Conservation (phyloP, 1,140 invertebrate species). For the Aphelinus atriplicis region DNA sequence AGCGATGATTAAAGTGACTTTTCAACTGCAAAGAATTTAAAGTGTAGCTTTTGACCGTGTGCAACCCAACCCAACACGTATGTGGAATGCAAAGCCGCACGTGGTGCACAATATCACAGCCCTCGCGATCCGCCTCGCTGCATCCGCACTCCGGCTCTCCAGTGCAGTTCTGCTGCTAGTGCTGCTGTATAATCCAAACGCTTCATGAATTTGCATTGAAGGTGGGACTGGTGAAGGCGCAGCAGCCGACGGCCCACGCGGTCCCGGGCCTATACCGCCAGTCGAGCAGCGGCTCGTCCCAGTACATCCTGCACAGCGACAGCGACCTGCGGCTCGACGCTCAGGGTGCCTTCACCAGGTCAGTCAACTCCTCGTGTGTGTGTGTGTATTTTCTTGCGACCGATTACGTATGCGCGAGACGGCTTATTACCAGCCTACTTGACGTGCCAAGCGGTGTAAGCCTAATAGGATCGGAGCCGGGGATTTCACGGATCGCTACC, state of each 20-base stretch:
- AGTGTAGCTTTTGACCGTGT: neutral
- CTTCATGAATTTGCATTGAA: conserved; percentile 38
- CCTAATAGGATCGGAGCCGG: no score
- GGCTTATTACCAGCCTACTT: no score
- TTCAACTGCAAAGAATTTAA: no score
- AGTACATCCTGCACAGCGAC: conserved; percentile 61
- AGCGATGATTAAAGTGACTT: no score
- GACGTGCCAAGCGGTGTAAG: no score
- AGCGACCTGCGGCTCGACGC: conserved; percentile 61
- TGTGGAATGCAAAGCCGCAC: neutral
- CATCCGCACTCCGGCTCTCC: neutral
- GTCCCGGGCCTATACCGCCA: conserved; percentile 60
- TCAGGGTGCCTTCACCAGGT: conserved; percentile 63
- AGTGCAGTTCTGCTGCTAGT: neutral
- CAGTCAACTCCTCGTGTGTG: conserved; percentile 10
- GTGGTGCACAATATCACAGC: neutral
- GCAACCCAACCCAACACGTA: neutral
- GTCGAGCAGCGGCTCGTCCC: conserved; percentile 52
- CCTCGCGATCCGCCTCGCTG: no score
- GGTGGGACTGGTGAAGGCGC: conserved; percentile 64
- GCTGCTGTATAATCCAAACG: neutral
- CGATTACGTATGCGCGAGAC: no score
- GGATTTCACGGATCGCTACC: no score
- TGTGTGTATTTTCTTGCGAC: no score
- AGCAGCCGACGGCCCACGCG: conserved; percentile 62